These are phyloP conservation scores for Zosterops borbonicus DNA, from an alignment of 2,113 vertebrate species.

Conservation along the genomic window DNA sequence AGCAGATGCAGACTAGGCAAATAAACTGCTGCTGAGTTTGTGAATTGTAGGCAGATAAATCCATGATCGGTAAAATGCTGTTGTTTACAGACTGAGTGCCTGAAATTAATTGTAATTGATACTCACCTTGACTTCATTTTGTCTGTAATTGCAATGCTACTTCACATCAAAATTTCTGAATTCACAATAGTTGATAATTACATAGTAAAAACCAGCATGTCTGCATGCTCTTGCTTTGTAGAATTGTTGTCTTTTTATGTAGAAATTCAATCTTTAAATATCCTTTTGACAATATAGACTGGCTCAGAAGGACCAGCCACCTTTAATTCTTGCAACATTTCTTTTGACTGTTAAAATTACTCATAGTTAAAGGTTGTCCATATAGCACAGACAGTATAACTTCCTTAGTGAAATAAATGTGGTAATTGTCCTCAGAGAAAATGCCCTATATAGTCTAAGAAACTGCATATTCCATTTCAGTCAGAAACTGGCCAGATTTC, in stretches of 20 bases:
- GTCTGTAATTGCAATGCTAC: slow-evolving; percentile 34
- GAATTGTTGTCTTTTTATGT: not conserved
- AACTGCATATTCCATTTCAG: not conserved
- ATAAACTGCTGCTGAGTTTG: not conserved
- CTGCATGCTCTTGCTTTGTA: not conserved
- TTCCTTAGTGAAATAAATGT: not conserved
- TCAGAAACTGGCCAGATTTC: not conserved
- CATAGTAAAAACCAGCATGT: not conserved
- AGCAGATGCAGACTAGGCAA: not conserved
- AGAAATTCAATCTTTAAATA: not conserved
- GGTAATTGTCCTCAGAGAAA: not conserved
- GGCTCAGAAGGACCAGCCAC: not conserved
- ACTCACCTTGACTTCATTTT: slow-evolving; percentile 62
- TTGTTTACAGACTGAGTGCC: slow-evolving; percentile 37
- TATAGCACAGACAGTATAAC: not conserved
- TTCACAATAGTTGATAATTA: slow-evolving; percentile 51
- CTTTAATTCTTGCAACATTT: not conserved
- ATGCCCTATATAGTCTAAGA: not conserved
- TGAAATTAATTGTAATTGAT: slow-evolving; percentile 45
- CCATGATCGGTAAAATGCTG: slow-evolving; percentile 15
- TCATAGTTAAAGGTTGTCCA: not conserved
- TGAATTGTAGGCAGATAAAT: slow-evolving; percentile 18
- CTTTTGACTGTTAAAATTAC: not conserved
- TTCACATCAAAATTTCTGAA: slow-evolving; percentile 6
- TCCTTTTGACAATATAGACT: not conserved